phyloP scores from a whole-genome alignment of 1,140 invertebrate species.

The Apis laboriosa region DNA sequence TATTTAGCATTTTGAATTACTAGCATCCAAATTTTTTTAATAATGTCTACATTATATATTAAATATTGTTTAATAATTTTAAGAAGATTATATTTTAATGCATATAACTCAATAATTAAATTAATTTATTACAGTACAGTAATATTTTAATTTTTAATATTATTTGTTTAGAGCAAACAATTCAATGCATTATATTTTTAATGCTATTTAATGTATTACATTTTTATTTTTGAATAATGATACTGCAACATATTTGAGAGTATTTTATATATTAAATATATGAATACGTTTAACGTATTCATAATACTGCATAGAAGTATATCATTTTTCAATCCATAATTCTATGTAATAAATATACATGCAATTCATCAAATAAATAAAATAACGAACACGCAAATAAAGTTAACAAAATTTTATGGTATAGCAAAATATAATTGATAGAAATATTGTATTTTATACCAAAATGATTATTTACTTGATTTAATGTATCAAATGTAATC shows the following conservation, averaged over 20 bases:
- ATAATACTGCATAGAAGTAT: slow-evolving; percentile 8
- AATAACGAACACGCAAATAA: slow-evolving; percentile 16
- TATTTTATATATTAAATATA: slow-evolving; percentile 15
- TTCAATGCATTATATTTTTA: not conserved
- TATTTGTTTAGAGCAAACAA: not conserved
- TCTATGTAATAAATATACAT: slow-evolving; percentile 18
- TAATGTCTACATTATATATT: not conserved
- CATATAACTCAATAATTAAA: not conserved
- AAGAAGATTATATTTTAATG: not conserved
- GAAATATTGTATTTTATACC: slow-evolving; percentile 34
- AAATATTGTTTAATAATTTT: slow-evolving; percentile 3
- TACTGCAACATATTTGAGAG: slow-evolving; percentile 8
- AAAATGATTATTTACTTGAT: slow-evolving; percentile 14
- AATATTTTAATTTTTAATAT: not conserved
- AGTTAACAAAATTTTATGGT: slow-evolving; percentile 22
- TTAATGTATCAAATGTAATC: slow-evolving; percentile 22
- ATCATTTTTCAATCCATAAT: slow-evolving; percentile 17
- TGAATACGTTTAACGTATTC: slow-evolving; percentile 12
- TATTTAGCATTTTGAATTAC: not conserved
- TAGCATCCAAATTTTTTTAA: slow-evolving; percentile 6
- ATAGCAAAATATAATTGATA: slow-evolving; percentile 23
- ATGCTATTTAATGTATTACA: not conserved
- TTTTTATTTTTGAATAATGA: slow-evolving; percentile 3
- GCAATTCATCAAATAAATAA: slow-evolving; percentile 20
- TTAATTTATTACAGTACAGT: not conserved